Conservation (phyloP, 2,888 invertebrate genomes). For the Bombylius major region DNA sequence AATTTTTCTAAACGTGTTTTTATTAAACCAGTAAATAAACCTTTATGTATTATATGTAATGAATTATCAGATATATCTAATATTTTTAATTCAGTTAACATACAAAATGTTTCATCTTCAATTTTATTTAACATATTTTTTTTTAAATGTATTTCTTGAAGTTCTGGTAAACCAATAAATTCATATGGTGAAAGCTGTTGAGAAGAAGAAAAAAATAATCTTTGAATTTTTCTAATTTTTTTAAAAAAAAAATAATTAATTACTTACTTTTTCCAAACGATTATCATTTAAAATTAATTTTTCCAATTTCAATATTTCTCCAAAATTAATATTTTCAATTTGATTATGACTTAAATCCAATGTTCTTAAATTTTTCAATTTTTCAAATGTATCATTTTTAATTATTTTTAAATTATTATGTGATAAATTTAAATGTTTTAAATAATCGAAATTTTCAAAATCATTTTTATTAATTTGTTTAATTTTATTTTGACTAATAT, state of each 20-base stretch:
- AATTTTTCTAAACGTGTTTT: constrained; percentile 16
- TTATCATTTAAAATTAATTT: constrained; percentile 23
- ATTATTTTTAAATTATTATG: constrained; percentile 21
- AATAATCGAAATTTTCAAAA: constrained; percentile 17
- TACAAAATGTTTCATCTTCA: constrained; percentile 22
- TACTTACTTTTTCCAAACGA: constrained; percentile 19
- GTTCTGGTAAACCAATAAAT: constrained; percentile 17
- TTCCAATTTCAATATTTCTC: constrained; percentile 18
- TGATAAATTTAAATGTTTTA: constrained; percentile 26
- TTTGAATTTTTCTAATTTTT: too few relatives aligned
- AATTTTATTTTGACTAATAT: constrained; percentile 26
- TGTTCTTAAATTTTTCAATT: constrained; percentile 18
- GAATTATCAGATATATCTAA: constrained; percentile 24
- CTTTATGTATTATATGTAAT: constrained; percentile 19
- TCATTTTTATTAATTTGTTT: constrained; percentile 16
- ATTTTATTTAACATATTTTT: constrained; percentile 19
- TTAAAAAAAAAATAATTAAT: neutral
- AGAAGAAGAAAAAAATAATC: too few relatives aligned
- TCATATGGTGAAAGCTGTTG: constrained; percentile 5
- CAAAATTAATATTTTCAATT: constrained; percentile 21
- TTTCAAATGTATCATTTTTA: constrained; percentile 18
- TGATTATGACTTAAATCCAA: constrained; percentile 26
- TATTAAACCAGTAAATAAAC: constrained; percentile 22
- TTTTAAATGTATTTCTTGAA: constrained; percentile 21
- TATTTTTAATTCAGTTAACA: constrained; percentile 19